Evolutionary conservation across 2,113 vertebrate genomes (phyloP), one percentile per base, ranked within the genome.

Genomic region (Jaculus jaculus): DNA sequence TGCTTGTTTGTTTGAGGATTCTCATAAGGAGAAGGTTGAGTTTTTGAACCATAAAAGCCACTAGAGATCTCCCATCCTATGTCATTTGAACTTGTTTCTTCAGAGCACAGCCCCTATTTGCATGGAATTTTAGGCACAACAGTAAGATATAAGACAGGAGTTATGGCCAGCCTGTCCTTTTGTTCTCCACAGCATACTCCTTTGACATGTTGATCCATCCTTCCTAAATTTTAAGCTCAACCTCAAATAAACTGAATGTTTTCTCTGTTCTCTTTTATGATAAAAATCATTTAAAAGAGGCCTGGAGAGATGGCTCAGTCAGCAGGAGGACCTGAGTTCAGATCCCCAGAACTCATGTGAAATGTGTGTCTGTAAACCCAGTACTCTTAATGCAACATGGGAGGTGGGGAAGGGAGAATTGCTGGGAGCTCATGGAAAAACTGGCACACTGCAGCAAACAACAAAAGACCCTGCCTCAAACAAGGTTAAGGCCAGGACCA

Each of bases 191-290:
- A 8, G 42, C 16, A 78, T 54, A 42, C 34, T 66, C 16, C 60
- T 51, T 18, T 26, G 20, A n/a, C 23, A 21, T 47, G 42, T 30
- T 32, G 24, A 54, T 37, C 23, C 0, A 86, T 2, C 75, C 63
- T 74, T 89, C 83, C 75, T 92, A 23, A 79, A 32, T 78, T 92
- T 87, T 71, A 71, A 39, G 72, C 0, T 21, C 75, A 83, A 86
- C 60, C 37, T 15, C 69, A 73, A 30, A 71, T 74, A 85, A 92
- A 92, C 7, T n/a, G 74, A 82, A 85, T 61, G 37, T 26, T 54
- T 94, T 75, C 60, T 51, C 17, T 78, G 91, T 87, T 66, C 42
- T 58, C 11, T 80, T 87, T 90, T 54, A 54, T 30, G 80, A 23
- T 90, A 34, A 89, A 95, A 28, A 47, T 47, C 15, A 12, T 12